A percentile compares a stretch with the other conserved stretches of the same genome.
Conservation (phyloP, 2,888 invertebrate species). For the Octodonta nipae region DNA sequence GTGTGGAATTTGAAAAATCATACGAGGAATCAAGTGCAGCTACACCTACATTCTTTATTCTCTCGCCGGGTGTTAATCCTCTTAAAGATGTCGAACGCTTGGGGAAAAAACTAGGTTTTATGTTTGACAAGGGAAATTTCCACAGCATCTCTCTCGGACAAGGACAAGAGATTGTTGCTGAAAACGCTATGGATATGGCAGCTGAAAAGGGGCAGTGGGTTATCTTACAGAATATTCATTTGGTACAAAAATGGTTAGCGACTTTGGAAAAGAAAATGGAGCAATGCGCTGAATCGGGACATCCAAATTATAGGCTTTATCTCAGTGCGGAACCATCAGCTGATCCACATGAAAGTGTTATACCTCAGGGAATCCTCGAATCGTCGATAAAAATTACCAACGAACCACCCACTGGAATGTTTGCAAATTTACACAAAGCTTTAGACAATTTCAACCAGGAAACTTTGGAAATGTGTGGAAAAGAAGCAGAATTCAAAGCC, state of each 20-base stretch:
- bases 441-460: constrained; percentile 86
- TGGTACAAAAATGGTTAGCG: constrained; percentile 80
- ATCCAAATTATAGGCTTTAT: constrained; percentile 54
- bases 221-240: constrained; percentile 82
- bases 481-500: constrained; percentile 85
- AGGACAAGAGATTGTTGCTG: constrained; percentile 87
- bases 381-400: constrained; percentile 92
- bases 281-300: constrained; percentile 54
- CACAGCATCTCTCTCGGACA: constrained; percentile 89
- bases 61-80: constrained; percentile 90
- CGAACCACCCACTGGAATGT: constrained; percentile 90
- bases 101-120: constrained; percentile 68
- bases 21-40: constrained; percentile 71
- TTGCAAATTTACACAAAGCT: constrained; percentile 85
- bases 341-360: constrained; percentile 50
- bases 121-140: constrained; percentile 67
- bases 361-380: constrained; percentile 77
- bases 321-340: constrained; percentile 78
- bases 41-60: constrained; percentile 85
- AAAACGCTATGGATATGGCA: constrained; percentile 69
- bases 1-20: constrained; percentile 71
- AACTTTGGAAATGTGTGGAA: constrained; percentile 81
- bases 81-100: constrained; percentile 82
- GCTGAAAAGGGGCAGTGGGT: constrained; percentile 79
- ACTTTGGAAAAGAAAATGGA: constrained; percentile 85